Base-by-base conservation (phyloP, 2,888 invertebrate species). In the Chironomus tentans region DNA sequence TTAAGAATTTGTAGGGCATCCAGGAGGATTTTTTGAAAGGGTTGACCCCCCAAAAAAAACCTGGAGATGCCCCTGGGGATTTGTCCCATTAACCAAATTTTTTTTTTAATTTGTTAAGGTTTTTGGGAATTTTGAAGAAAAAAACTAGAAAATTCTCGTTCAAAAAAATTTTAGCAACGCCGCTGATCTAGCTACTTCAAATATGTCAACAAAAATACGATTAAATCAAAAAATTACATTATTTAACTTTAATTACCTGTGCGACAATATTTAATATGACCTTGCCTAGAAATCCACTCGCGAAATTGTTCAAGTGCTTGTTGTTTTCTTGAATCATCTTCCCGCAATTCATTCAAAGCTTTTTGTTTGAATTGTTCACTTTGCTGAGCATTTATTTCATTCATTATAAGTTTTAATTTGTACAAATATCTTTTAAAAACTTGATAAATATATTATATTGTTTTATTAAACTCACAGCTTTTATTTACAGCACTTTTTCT, bases 231-330 rank as follows among this genome's bases (percentile, higher is more conserved):
- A 62, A 1, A 62, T 7, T 18, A 21, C 62, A 62, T 1, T 1
- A 62, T 2, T 62, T 0, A 18, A 2, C 22, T 22, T 38, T 38
- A 38, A 21, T 65, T 65, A 90, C 90, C 91, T 78, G 90, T 90
- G 77, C 92, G 86, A 82, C 92, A 92, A 78, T 86, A 87, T 80
- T 87, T 89, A 78, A 93, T 92, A 76, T 88, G 87, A 0, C 91
- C 90, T 82, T 92, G 91, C 81, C 91, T 92, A 69, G 85, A 85
- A 78, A 92, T 90, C 87, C 92, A 93, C 77, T 91, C 89, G 77
- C 91, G 85, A 86, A 93, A 87, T 81, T 91, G 91, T 18, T 87
- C 84, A 79, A 93, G 80, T 0, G 91, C 88, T 78, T 92, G 90
- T 10, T 89, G 87, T 74, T 91, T 84, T 7, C 88, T 85, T 3